A percentile compares a stretch with the other conserved stretches of the same genome.
Conservation (phyloP, 1,140 invertebrate genomes). For the Trinorchestia longiramus region DNA sequence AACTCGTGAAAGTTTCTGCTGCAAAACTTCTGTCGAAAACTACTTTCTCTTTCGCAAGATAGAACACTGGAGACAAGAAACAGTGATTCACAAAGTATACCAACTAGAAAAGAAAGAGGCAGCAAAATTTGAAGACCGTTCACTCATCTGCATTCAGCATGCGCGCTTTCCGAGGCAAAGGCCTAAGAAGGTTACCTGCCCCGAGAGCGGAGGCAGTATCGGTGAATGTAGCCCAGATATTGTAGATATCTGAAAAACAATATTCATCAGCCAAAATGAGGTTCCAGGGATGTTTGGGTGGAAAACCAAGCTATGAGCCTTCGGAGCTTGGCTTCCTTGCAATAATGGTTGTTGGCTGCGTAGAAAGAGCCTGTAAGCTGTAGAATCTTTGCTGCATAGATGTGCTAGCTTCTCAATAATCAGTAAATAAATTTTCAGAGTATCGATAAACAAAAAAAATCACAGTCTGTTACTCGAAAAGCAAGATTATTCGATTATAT, state of each 20-base stretch:
- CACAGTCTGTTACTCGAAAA: too few species aligned
- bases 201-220: constrained; percentile 25
- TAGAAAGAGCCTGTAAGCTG: background rate
- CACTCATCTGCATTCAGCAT: background rate
- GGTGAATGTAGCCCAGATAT: constrained; percentile 47
- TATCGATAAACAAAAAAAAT: too few species aligned
- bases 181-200: constrained; percentile 11
- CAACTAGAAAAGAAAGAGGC: background rate
- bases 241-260: constrained; percentile 51
- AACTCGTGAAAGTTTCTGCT: background rate
- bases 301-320: background rate
- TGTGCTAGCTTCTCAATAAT: background rate
- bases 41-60: background rate
- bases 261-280: constrained; percentile 47
- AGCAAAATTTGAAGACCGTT: background rate
- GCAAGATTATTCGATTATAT: too few species aligned
- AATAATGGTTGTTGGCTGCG: constrained; percentile 21
- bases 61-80: background rate
- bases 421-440: too few species aligned
- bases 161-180: background rate
- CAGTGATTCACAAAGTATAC: background rate
- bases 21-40: background rate
- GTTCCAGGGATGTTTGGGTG: constrained; percentile 23
- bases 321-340: background rate
- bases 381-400: background rate